Conservation (phyloP, 2,888 invertebrate genomes). For the Microctonus aethiopoides region DNA sequence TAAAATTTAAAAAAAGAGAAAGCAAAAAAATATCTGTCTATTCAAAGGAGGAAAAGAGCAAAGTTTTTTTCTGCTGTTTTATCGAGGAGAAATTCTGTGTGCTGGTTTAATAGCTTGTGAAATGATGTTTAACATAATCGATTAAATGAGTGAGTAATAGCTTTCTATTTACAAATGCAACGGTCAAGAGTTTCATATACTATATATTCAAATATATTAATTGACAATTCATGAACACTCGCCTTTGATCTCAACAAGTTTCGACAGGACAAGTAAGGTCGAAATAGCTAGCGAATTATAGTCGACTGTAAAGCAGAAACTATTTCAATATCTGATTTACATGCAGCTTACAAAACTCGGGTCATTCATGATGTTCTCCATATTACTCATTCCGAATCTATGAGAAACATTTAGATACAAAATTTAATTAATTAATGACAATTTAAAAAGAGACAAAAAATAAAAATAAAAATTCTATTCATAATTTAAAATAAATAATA, state of each 20-base stretch:
- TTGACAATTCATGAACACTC: conserved; percentile 24
- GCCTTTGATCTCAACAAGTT: conserved; percentile 20
- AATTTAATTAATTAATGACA: too few relatives aligned
- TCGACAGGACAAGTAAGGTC: not conserved
- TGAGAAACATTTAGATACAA: too few relatives aligned
- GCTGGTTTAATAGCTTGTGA: not conserved
- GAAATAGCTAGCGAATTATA: not conserved
- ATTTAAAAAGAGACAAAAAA: too few relatives aligned
- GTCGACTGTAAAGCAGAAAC: not conserved
- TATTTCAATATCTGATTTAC: not conserved
- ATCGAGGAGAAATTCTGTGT: too few relatives aligned
- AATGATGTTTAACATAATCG: not conserved
- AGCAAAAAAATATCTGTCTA: not conserved
- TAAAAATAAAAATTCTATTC: too few relatives aligned
- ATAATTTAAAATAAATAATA: too few relatives aligned
- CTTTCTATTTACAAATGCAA: not conserved
- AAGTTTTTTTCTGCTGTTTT: not conserved
- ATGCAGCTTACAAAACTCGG: not conserved
- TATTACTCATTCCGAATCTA: not conserved
- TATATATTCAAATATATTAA: conserved; percentile 7
- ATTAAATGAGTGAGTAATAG: too few relatives aligned
- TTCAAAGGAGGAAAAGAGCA: not conserved
- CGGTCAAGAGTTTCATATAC: not conserved
- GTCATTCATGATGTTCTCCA: not conserved
- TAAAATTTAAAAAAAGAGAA: too few relatives aligned